A percentile compares a stretch with the other conserved stretches of the same genome.
Evolutionary conservation across 2,797 vertebrate genomes (phyloP).

Genomic region (Leptatherina wallacei): DNA sequence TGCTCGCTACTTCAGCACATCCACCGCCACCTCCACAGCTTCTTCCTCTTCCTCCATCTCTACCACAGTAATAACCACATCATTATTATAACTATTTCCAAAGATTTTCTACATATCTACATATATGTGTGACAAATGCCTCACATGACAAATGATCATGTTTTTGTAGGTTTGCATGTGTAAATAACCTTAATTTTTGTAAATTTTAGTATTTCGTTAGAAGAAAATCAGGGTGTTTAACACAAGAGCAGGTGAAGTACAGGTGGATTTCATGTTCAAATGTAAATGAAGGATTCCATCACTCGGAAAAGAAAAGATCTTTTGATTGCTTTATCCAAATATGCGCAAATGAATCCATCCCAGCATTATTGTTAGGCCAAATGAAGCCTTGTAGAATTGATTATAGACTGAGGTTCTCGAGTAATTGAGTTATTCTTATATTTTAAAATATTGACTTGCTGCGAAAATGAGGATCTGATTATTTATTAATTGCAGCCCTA

Average conservation of each 20-base stretch:
- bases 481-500: not conserved
- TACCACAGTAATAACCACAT: slow-evolving; percentile 54
- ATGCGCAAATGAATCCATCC: not conserved
- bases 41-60: slow-evolving; percentile 34
- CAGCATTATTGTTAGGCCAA: not conserved
- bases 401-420: not conserved
- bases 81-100: slow-evolving; percentile 17
- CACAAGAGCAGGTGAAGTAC: not conserved
- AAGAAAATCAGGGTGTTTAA: not conserved
- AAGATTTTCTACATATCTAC: not conserved
- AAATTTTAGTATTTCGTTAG: not conserved
- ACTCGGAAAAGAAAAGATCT: not conserved
- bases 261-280: not conserved
- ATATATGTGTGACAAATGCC: no score
- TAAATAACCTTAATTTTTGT: not conserved
- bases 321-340: not conserved
- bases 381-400: not conserved
- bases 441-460: not conserved
- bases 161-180: not conserved
- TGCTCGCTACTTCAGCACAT: slow-evolving; percentile 80
- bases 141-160: not conserved
- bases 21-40: slow-evolving; percentile 4
- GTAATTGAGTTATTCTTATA: not conserved
- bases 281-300: not conserved
- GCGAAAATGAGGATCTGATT: not conserved